Base-by-base conservation (phyloP, 2,797 vertebrate genomes). In the Hydrocynus forskahlii region DNA sequence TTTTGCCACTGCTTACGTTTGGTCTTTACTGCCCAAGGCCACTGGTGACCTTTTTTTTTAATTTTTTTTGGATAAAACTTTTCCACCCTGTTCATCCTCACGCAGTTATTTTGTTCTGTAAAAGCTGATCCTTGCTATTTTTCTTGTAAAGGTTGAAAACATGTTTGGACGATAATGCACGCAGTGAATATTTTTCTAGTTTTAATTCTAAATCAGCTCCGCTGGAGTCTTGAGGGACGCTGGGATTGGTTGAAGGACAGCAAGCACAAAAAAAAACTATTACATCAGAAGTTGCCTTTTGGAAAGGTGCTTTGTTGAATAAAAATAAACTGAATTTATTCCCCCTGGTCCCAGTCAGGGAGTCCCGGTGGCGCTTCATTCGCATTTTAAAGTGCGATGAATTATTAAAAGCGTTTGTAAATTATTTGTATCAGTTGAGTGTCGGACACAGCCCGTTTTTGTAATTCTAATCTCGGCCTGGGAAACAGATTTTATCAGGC, bases 401-500 rank as follows among this genome's bases (percentile, higher is more conserved):
- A 75, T 63, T 73, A 68, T 83, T 38, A 50, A 68, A 38, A 7
- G 4, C 70, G 13, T 57, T 25, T 72, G 10, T 12, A 78, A 79
- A 70, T 72, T 62, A 62, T 75, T 69, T 52, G 62, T 52, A 45
- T 14, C 67, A 69, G 52, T 38, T 74, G 67, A 81, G 80, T 86
- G 87, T 86, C 76, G 62, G 68, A 77, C 84, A 74, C 78, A 57
- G 59, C 35, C 62, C 60, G 77, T 75, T 82, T 84, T 68, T 82
- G 76, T 83, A 80, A 64, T 76, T 83, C 48, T 72, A 59, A 69
- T 86, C 45, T 78, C 88, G 87, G 85, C 81, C 90, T 88, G 90
- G 89, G 91, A 92, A 92, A 92, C 89, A 84, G 82, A 87, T 84
- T 90, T 91, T 89, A 81, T 78, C 87, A 84, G 81, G 63, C 78